Conservation (phyloP, 2,113 vertebrate species). For the Melanerpes aurifrons region DNA sequence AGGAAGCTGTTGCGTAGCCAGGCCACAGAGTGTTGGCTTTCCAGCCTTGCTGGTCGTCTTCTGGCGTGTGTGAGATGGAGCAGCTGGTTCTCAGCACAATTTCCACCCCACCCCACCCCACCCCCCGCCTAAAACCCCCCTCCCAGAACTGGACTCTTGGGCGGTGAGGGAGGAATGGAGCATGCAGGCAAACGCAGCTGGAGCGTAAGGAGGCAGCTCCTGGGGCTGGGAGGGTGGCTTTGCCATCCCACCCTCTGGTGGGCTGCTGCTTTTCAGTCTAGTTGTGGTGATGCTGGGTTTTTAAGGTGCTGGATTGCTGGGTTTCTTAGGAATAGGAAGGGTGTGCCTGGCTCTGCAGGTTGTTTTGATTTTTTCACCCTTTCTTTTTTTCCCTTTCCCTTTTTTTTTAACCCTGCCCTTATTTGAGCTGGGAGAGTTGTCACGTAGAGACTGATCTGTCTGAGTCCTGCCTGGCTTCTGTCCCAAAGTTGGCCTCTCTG, state of each 20-base stretch:
- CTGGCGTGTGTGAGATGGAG: constrained; percentile 40
- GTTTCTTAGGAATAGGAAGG: background rate
- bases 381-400: no score
- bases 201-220: background rate
- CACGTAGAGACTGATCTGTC: background rate
- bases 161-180: constrained; percentile 7
- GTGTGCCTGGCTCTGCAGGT: background rate
- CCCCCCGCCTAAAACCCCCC: no score
- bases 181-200: constrained; percentile 30
- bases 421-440: background rate
- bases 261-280: background rate
- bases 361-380: rapidly evolving
- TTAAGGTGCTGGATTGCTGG: background rate
- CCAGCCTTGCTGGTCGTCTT: background rate
- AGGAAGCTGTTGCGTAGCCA: background rate
- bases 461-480: background rate
- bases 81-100: constrained; percentile 38
- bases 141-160: background rate
- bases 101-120: no score
- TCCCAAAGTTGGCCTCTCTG: background rate
- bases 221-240: background rate
- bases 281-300: background rate
- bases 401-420: rapidly evolving
- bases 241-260: background rate
- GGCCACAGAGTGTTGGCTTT: background rate